These are phyloP conservation scores for Drosophila bifasciata DNA, from an alignment of 1,140 invertebrate species.

Conservation along the genomic window DNA sequence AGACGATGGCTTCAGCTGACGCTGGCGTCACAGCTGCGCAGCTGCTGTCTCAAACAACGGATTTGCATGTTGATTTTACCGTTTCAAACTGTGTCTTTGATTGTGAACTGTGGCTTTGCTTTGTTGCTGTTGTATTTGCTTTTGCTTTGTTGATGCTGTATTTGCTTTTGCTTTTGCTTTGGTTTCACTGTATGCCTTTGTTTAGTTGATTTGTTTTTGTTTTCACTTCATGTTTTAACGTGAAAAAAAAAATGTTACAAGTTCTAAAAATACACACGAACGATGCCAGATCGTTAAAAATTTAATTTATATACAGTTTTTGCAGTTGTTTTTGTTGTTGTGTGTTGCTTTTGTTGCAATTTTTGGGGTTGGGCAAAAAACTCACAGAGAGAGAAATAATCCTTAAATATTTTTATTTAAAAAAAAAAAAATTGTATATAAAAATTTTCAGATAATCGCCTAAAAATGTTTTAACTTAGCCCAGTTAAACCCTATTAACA, in stretches of 20 bases:
- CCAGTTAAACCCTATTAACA: too few species aligned
- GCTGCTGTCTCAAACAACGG: constrained; percentile 56
- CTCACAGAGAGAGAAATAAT: too few species aligned
- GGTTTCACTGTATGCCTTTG: neutral
- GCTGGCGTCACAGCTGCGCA: constrained; percentile 64
- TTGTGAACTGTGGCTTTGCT: too few species aligned
- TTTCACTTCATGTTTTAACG: neutral
- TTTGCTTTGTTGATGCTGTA: too few species aligned
- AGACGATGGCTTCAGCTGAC: constrained; percentile 32
- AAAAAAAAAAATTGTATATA: too few species aligned
- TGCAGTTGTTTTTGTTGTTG: neutral
- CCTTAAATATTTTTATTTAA: too few species aligned
- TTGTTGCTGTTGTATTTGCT: constrained; percentile 4
- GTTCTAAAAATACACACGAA: too few species aligned
- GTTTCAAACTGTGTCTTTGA: constrained; percentile 3
- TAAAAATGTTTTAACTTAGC: too few species aligned
- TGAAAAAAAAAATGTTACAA: too few species aligned
- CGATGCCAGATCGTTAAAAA: neutral
- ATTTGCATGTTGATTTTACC: constrained; percentile 41
- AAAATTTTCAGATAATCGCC: too few species aligned
- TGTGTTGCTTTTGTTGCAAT: neutral
- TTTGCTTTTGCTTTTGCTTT: neutral
- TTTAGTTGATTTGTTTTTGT: neutral
- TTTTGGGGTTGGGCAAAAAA: neutral
- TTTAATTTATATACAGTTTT: neutral